Percentiles rank a stretch among this genome's conserved stretches.
These are phyloP conservation scores for Tetrapedia diversipes DNA, from an alignment of 2,888 invertebrate genomes.

Conservation along the genomic window DNA sequence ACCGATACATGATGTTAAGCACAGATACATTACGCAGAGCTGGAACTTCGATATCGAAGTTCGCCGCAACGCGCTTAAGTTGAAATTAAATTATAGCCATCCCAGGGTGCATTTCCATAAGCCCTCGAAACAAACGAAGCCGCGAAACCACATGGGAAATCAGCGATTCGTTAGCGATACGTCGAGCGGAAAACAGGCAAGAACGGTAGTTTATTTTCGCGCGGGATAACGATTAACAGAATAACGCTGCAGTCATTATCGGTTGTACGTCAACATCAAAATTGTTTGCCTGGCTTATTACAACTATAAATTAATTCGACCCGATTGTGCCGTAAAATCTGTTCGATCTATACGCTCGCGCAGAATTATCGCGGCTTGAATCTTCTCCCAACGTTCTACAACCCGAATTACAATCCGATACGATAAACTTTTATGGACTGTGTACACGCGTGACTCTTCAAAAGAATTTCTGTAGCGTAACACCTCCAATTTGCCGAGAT, in stretches of 20 bases:
- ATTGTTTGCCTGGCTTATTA: constrained; percentile 25
- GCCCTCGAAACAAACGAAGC: constrained; percentile 75
- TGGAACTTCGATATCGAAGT: constrained; percentile 49
- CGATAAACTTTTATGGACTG: constrained; percentile 33
- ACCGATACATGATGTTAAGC: constrained; percentile 29
- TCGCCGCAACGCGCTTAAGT: constrained; percentile 43
- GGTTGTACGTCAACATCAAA: constrained; percentile 23
- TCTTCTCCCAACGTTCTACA: constrained; percentile 1
- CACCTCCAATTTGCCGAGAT: constrained; percentile 17
- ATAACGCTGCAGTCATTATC: constrained; percentile 15
- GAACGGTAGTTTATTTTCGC: constrained; percentile 49
- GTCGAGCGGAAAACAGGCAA: constrained; percentile 59
- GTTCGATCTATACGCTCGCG: not conserved
- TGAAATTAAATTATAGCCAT: constrained; percentile 70
- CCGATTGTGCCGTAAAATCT: not conserved
- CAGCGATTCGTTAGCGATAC: constrained; percentile 76
- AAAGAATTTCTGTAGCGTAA: constrained; percentile 26
- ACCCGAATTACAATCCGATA: constrained; percentile 20
- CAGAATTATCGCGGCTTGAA: constrained; percentile 11
- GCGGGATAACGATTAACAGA: constrained; percentile 30
- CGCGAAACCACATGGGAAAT: constrained; percentile 77
- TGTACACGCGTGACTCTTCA: constrained; percentile 9
- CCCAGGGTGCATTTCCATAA: constrained; percentile 76
- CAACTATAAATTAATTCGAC: constrained; percentile 24
- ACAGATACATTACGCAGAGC: constrained; percentile 37